Conservation (phyloP, 2,888 invertebrate species). For the Acleris holmiana region DNA sequence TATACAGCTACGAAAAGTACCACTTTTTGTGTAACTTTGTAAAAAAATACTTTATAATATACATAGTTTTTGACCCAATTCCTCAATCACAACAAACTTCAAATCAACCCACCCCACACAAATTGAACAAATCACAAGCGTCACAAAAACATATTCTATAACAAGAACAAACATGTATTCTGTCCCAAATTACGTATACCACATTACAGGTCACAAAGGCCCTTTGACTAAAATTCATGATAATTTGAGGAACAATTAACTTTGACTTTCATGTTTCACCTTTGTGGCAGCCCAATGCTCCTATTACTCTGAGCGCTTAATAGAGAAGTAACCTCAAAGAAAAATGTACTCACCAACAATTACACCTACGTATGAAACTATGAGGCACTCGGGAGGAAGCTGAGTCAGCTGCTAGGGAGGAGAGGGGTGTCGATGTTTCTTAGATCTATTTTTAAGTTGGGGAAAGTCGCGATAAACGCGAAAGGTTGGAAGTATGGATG, state of each 20-base stretch:
- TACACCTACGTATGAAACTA: constrained; percentile 81
- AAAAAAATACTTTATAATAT: no score
- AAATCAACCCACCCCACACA: not conserved
- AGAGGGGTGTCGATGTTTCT: constrained; percentile 44
- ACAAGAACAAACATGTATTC: constrained; percentile 7
- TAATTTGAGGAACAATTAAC: constrained; percentile 82
- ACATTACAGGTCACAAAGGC: constrained; percentile 38
- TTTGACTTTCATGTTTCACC: constrained; percentile 73
- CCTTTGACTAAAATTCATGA: constrained; percentile 78
- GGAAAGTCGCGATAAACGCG: no score
- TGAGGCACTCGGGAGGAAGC: constrained; percentile 74
- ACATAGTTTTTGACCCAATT: no score
- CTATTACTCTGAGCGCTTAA: constrained; percentile 80
- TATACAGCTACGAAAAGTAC: no score
- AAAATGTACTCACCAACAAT: constrained; percentile 83
- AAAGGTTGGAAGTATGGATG: no score
- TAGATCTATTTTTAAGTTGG: not conserved
- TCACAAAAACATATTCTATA: not conserved
- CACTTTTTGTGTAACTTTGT: no score
- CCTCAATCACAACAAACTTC: not conserved
- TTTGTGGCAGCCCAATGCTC: constrained; percentile 74
- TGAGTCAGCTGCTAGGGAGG: constrained; percentile 70
- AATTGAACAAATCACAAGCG: not conserved
- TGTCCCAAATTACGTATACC: constrained; percentile 21
- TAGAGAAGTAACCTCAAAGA: constrained; percentile 84